These are phyloP conservation scores for Ips nitidus DNA, from an alignment of 1,140 invertebrate genomes.

Conservation along the genomic window DNA sequence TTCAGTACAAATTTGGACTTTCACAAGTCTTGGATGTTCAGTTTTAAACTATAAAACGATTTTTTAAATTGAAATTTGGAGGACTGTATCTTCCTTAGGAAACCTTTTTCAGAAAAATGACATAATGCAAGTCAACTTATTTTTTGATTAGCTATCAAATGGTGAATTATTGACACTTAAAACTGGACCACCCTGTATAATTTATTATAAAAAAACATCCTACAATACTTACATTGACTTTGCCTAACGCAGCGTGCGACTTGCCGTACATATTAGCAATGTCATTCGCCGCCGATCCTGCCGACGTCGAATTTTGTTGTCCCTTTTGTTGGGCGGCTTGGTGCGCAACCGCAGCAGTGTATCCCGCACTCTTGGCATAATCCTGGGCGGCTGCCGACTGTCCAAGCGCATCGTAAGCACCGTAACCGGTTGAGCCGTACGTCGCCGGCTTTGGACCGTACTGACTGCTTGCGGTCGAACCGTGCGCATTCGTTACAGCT, in stretches of 20 bases:
- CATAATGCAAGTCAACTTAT: too few relatives aligned
- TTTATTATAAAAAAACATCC: too few relatives aligned
- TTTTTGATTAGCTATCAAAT: too few relatives aligned
- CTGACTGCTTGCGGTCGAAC: constrained; percentile 60
- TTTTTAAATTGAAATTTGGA: too few relatives aligned
- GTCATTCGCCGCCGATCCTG: constrained; percentile 63
- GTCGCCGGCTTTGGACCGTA: constrained; percentile 65
- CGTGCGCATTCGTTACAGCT: constrained; percentile 62
- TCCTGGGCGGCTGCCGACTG: constrained; percentile 51
- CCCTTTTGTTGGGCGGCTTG: constrained; percentile 52
- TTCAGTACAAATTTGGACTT: too few relatives aligned
- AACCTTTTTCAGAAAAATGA: too few relatives aligned
- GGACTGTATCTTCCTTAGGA: too few relatives aligned
- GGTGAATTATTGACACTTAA: too few relatives aligned
- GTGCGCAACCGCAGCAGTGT: constrained; percentile 49
- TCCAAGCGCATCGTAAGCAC: constrained; percentile 67
- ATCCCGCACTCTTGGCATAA: constrained; percentile 62
- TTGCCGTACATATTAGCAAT: constrained; percentile 72
- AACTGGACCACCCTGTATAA: too few relatives aligned
- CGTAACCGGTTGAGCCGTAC: constrained; percentile 64
- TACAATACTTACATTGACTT: constrained; percentile 67
- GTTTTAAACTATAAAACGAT: too few relatives aligned
- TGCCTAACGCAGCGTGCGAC: constrained; percentile 69
- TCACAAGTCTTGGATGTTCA: too few relatives aligned
- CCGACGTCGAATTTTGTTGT: constrained; percentile 60